Percentiles rank a stretch among this genome's conserved stretches.
Conservation (phyloP, 2,113 vertebrate genomes). For the Sciurus niger region DNA sequence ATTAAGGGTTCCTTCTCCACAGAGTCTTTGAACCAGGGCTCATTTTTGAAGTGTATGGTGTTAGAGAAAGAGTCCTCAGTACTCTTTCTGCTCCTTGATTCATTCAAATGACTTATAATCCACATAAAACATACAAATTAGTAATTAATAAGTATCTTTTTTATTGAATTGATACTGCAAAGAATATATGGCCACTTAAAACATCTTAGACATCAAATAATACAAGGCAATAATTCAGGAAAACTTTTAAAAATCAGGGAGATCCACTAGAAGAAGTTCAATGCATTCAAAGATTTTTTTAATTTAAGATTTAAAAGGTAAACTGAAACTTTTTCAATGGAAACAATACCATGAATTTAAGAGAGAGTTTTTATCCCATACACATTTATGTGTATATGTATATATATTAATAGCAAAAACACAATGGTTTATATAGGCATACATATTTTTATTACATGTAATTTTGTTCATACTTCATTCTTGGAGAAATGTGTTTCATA, state of each 20-base stretch:
- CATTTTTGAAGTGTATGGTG: neutral
- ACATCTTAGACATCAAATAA: neutral
- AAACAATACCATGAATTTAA: neutral
- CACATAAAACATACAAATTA: neutral
- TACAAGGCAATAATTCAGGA: neutral
- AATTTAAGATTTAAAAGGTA: conserved; percentile 11
- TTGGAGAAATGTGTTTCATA: conserved; percentile 1
- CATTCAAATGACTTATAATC: neutral
- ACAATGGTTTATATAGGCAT: neutral
- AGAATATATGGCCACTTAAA: conserved; percentile 18
- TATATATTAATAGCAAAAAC: neutral
- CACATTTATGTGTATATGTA: neutral
- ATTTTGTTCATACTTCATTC: neutral
- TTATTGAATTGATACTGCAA: neutral
- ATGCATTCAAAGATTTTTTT: neutral
- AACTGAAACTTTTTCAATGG: neutral
- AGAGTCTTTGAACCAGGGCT: neutral
- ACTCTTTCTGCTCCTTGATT: neutral
- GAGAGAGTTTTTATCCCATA: neutral
- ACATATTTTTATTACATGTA: neutral
- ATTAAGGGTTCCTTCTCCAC: neutral
- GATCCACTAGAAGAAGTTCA: neutral
- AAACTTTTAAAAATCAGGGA: conserved; percentile 13
- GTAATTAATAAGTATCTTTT: neutral
- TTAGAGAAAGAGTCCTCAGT: neutral